phyloP scores from a whole-genome alignment of 2,797 vertebrate species.

The Clarias laeviceps region DNA sequence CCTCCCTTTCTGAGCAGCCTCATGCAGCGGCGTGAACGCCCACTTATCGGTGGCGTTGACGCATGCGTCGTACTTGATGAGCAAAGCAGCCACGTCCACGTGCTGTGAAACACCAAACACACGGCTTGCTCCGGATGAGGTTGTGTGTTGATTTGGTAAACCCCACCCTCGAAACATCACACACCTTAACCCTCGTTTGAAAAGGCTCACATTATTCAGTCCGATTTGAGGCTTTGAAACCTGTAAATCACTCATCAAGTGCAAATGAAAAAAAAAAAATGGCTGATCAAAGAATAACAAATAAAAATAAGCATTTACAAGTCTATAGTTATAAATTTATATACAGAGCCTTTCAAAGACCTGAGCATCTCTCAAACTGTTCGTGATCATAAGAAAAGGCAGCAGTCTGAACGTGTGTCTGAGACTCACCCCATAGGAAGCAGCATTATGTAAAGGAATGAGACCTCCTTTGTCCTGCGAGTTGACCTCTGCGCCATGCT shows the following conservation, averaged over 20 bases:
- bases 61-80: constrained; percentile 70
- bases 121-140: neutral
- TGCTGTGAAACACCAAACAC: constrained; percentile 53
- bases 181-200: neutral
- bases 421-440: constrained; percentile 89
- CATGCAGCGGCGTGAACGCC: constrained; percentile 74
- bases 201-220: neutral
- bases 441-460: constrained; percentile 94
- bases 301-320: neutral
- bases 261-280: no score
- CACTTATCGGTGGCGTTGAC: constrained; percentile 73
- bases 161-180: neutral
- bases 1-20: constrained; percentile 72
- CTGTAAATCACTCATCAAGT: neutral
- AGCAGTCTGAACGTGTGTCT: neutral
- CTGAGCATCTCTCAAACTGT: neutral
- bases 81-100: constrained; percentile 68
- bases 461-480: constrained; percentile 96
- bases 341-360: neutral
- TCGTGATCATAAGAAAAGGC: neutral
- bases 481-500: constrained; percentile 94
- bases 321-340: neutral
- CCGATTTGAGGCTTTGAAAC: neutral
- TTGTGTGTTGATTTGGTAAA: neutral
- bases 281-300: no score